These are phyloP conservation scores for Drosophila leontia DNA, from an alignment of 1,140 invertebrate genomes.

Conservation along the genomic window DNA sequence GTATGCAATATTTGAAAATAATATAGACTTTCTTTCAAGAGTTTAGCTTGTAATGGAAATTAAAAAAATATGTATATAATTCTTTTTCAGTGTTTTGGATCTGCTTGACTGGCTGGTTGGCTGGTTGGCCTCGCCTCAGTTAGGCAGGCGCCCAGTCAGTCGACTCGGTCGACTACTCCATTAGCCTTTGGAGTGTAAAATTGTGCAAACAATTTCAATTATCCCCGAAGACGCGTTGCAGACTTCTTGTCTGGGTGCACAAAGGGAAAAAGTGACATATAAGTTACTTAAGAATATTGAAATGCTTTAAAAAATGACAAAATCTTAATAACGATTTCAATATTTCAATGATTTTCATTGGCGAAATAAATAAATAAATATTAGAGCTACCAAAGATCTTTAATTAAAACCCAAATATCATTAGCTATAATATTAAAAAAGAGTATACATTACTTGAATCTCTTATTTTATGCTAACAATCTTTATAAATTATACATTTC, in stretches of 20 bases:
- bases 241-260: conserved; percentile 50
- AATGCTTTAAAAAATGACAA: no score
- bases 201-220: conserved; percentile 84
- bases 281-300: not conserved
- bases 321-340: not conserved
- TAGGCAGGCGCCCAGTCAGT: conserved; percentile 59
- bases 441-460: not conserved
- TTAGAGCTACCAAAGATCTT: not conserved
- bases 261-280: conserved; percentile 13
- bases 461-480: no score
- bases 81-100: conserved; percentile 20
- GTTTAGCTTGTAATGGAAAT: no score
- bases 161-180: conserved; percentile 81
- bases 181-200: conserved; percentile 84
- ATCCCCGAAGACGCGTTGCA: conserved; percentile 77
- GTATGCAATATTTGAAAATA: no score
- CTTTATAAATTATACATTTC: not conserved
- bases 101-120: conserved; percentile 39
- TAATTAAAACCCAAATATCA: not conserved
- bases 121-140: conserved; percentile 55
- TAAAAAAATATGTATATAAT: not conserved
- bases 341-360: no score
- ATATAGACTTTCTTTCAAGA: not conserved
- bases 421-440: not conserved
- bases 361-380: no score